Evolutionary conservation across 2,113 vertebrate genomes (phyloP).

Genomic region (Lophotis ruficrista): DNA sequence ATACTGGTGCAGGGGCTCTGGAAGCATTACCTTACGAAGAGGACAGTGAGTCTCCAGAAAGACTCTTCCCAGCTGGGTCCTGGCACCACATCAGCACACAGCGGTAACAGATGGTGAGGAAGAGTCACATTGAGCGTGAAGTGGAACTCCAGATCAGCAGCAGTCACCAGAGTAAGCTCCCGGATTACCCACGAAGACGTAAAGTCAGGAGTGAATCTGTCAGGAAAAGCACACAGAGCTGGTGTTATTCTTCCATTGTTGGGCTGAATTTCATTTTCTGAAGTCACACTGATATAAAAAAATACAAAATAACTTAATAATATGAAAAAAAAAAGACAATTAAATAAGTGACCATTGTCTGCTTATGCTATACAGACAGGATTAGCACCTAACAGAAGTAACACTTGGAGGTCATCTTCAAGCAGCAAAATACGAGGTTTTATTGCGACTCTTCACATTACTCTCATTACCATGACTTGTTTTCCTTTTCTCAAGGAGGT

Average conservation of each 20-base stretch:
- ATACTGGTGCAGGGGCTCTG: not conserved
- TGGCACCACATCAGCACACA: slow-evolving; percentile 94
- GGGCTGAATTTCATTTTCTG: not conserved
- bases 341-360: not conserved
- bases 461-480: not conserved
- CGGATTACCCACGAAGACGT: slow-evolving; percentile 98
- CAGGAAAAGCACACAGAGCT: not conserved
- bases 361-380: not conserved
- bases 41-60: slow-evolving; percentile 92
- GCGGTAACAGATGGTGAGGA: slow-evolving; percentile 92
- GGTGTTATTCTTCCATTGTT: not conserved
- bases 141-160: slow-evolving; percentile 85
- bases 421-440: not conserved
- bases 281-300: not conserved
- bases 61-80: slow-evolving; percentile 97
- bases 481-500: not conserved
- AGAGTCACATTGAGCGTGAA: slow-evolving; percentile 96
- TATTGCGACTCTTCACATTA: not conserved
- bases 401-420: not conserved
- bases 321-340: not conserved
- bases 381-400: not conserved
- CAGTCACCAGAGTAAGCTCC: slow-evolving; percentile 89
- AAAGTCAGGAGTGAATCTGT: slow-evolving; percentile 97
- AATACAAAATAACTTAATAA: not conserved
- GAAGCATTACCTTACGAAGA: slow-evolving; percentile 87